Evolutionary conservation across 2,888 invertebrate genomes (phyloP), one percentile per base, ranked within the genome.

Genomic region (Eupithecia centaureata): DNA sequence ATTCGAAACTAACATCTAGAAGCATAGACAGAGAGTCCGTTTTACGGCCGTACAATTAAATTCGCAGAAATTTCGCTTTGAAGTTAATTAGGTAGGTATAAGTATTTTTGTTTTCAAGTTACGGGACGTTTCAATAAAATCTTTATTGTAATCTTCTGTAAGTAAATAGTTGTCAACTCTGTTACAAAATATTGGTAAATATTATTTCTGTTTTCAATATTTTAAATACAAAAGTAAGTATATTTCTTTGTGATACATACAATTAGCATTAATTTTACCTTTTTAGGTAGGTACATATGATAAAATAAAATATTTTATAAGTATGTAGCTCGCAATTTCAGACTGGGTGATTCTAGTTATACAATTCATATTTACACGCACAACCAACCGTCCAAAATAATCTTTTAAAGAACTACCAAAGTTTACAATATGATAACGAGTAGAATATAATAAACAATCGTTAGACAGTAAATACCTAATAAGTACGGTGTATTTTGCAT

Each of bases 11-110:
- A 66, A 59, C 63, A 47, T 28, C 58, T 65, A 69, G 56, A 15
- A 56, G 54, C 61, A 62, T 59, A 59, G 59, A 65, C 63, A 61
- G 38, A 61, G 57, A 63, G 70, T 67, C 70, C 70, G 70, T 70
- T 66, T 63, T 38, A 70, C 70, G 70, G 70, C 42, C 28, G 35
- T 33, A 18, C 56, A 32, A 33, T 51, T 66, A 69, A 69, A 67
- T 63, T 66, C 63, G 52, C 68, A 52, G 61, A 28, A 57, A 60
- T 61, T 54, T 35, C 60, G 42, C 65, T 69, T 56, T 33, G 38
- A 30, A 27, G 52, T 65, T 61, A 47, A 59, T 42, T 56, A 63
- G 38, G 15, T 60, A 63, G n/a, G n/a, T 47, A 62, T 59, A 54
- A 47, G 18, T 33, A 63, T 35, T 57, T 52, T 30, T 52, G 10